A percentile compares a stretch with the other conserved stretches of the same genome.
phyloP scores from a whole-genome alignment of 2,113 vertebrate genomes.

The Gallinago undulata region DNA sequence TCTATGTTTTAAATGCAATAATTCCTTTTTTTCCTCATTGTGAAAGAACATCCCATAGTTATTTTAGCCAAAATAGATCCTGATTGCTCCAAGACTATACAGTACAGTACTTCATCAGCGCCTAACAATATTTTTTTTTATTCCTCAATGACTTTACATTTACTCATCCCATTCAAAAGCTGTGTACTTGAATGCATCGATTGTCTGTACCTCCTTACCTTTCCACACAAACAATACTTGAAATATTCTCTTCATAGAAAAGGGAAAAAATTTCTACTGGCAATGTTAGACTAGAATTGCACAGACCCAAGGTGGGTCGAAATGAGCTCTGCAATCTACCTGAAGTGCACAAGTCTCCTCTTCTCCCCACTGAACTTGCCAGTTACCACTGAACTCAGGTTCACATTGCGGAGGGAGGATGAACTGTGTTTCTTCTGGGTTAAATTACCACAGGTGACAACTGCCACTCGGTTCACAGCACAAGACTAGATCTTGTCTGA shows the following conservation, averaged over 20 bases:
- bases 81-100: neutral
- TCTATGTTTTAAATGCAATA: neutral
- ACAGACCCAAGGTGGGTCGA: neutral
- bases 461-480: neutral
- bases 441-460: neutral
- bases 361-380: accelerated
- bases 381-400: neutral
- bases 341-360: neutral
- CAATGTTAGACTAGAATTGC: neutral
- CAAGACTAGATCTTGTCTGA: neutral
- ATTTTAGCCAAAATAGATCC: neutral
- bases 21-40: neutral
- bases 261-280: neutral
- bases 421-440: neutral
- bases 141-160: neutral
- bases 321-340: neutral
- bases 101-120: neutral
- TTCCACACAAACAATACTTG: neutral
- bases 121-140: neutral
- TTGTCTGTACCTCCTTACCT: neutral
- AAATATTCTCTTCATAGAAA: neutral
- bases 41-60: neutral
- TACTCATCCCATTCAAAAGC: neutral
- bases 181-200: neutral
- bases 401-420: neutral